Evolutionary conservation across 2,888 invertebrate species (phyloP).

Genomic region (Limnephilus marmoratus): DNA sequence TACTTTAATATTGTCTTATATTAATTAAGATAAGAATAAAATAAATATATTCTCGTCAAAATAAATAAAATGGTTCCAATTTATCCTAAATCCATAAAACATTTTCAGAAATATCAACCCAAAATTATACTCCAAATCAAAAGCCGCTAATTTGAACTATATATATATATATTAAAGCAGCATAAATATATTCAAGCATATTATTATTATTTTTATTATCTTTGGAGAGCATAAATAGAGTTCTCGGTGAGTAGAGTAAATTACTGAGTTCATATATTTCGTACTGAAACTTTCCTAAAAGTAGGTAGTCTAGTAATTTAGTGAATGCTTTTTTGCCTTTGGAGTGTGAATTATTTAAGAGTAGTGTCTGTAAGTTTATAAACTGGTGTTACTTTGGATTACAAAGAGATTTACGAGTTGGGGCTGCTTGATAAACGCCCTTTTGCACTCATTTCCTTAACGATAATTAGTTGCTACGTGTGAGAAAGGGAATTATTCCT

Average conservation of each 20-base stretch:
- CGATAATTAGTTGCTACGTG: not conserved
- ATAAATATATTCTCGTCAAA: no score
- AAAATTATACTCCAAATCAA: no score
- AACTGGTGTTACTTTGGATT: not conserved
- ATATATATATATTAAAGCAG: not conserved
- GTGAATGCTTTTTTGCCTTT: constrained; percentile 2
- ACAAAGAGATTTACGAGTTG: not conserved
- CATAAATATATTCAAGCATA: not conserved
- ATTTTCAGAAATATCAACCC: no score
- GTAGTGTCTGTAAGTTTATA: constrained; percentile 2
- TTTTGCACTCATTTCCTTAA: not conserved
- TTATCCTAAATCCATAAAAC: no score
- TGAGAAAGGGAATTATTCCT: not conserved
- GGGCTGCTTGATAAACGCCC: not conserved
- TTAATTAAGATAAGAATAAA: no score
- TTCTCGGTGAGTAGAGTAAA: not conserved
- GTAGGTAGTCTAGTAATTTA: not conserved
- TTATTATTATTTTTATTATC: not conserved
- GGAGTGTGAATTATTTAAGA: constrained; percentile 2
- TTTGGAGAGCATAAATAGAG: not conserved
- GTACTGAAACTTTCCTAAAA: not conserved
- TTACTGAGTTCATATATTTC: not conserved
- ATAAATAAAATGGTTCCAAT: no score
- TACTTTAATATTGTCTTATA: no score
- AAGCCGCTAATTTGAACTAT: no score